phyloP scores from a whole-genome alignment of 2,113 vertebrate genomes.

The Panthera leo region DNA sequence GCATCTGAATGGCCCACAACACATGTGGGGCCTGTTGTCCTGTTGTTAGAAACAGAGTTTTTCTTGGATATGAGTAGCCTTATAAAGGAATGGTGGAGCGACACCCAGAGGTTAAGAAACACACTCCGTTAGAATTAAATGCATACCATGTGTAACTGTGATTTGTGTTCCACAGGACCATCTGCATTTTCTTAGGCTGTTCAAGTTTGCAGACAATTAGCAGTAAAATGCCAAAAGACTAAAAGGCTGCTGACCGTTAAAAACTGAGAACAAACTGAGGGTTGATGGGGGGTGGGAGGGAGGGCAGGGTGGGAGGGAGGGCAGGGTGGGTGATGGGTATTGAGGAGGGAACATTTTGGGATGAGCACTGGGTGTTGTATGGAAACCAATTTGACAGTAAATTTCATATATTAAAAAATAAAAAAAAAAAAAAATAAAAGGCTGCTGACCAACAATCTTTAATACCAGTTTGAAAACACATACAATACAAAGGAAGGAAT shows the following conservation, averaged over 20 bases:
- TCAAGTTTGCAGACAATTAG: conserved; percentile 26
- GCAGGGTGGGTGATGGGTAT: too few species aligned
- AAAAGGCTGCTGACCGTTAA: conserved; percentile 41
- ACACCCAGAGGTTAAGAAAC: conserved; percentile 34
- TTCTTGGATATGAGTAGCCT: not conserved
- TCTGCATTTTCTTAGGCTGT: conserved; percentile 43
- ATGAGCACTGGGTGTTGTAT: too few species aligned
- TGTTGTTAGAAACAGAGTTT: not conserved
- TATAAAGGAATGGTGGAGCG: not conserved
- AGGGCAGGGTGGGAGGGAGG: too few species aligned
- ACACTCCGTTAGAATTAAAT: conserved; percentile 44
- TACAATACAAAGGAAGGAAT: not conserved
- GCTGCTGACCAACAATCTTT: conserved; percentile 44
- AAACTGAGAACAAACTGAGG: too few species aligned
- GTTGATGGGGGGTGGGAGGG: too few species aligned
- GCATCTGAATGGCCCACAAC: not conserved
- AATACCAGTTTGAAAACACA: conserved; percentile 44
- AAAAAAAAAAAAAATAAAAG: too few species aligned
- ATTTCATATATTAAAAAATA: too few species aligned
- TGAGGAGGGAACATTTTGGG: too few species aligned
- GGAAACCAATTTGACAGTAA: too few species aligned
- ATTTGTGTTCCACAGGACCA: conserved; percentile 28
- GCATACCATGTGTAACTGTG: conserved; percentile 46
- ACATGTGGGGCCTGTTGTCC: not conserved
- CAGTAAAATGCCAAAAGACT: conserved; percentile 42